Conservation (phyloP, 2,113 vertebrate genomes). For the Vimba vimba region DNA sequence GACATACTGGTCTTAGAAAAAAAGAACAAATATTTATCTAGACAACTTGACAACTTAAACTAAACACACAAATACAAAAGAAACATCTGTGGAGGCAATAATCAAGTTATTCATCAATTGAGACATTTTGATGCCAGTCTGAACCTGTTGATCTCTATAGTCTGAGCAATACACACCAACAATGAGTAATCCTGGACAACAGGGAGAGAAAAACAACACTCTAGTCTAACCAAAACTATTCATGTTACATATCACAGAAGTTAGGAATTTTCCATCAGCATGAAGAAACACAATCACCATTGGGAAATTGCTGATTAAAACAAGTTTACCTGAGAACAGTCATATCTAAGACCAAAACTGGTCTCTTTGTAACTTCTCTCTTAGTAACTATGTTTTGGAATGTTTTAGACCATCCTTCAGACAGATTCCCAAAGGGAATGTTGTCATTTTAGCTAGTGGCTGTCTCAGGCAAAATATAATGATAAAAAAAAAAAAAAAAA, state of each 20-base stretch:
- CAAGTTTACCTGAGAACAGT: not conserved
- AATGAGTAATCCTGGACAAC: conserved; percentile 1
- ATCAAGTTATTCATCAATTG: not conserved
- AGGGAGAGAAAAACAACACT: not conserved
- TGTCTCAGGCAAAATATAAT: not conserved
- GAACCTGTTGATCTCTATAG: not conserved
- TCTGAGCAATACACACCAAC: not conserved
- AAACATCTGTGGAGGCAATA: not conserved
- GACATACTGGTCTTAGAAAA: not conserved
- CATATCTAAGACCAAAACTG: not conserved
- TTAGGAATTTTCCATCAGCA: not conserved
- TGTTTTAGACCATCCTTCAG: not conserved
- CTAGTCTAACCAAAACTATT: not conserved
- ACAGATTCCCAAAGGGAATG: not conserved
- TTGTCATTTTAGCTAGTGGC: not conserved
- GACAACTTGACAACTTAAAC: not conserved
- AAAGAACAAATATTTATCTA: conserved; percentile 9
- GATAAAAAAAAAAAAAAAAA: too few relatives aligned
- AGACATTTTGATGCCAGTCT: conserved; percentile 15
- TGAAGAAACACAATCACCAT: not conserved
- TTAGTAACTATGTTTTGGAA: not conserved
- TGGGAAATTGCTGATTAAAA: not conserved
- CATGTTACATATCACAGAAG: not conserved
- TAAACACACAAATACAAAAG: not conserved
- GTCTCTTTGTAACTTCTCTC: not conserved